Conservation (phyloP, 2,797 vertebrate genomes). For the Spatula versicolor region DNA sequence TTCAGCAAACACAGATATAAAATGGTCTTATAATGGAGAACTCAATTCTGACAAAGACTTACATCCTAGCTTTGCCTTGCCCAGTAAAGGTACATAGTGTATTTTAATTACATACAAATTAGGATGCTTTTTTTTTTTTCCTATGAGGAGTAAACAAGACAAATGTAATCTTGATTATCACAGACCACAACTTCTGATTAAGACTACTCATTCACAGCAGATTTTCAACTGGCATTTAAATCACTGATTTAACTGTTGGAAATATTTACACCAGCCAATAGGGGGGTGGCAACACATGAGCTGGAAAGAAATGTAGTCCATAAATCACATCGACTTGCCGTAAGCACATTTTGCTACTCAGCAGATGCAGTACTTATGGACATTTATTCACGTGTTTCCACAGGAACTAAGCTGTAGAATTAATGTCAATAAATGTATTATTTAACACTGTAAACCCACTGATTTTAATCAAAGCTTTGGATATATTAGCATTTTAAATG, state of each 20-base stretch:
- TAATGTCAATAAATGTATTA: neutral
- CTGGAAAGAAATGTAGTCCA: neutral
- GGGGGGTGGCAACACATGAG: neutral
- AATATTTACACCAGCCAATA: neutral
- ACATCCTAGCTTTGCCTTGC: neutral
- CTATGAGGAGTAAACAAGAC: neutral
- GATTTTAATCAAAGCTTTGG: neutral
- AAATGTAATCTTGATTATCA: neutral
- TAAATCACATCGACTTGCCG: neutral
- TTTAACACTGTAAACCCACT: neutral
- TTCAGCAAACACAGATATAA: neutral
- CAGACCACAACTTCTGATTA: neutral
- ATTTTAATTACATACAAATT: neutral
- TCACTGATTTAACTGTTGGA: neutral
- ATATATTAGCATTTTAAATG: neutral
- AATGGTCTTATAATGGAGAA: neutral
- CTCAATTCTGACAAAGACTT: neutral
- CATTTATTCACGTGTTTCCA: neutral
- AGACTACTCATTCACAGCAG: neutral
- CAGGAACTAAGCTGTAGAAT: neutral
- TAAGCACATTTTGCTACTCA: neutral
- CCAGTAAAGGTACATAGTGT: rapidly evolving
- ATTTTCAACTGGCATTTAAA: neutral
- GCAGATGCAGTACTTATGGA: neutral
- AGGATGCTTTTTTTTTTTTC: neutral